Evolutionary conservation across 1,140 invertebrate species (phyloP), one percentile per base, ranked within the genome.

Genomic region (Drosophila quadrilineata): DNA sequence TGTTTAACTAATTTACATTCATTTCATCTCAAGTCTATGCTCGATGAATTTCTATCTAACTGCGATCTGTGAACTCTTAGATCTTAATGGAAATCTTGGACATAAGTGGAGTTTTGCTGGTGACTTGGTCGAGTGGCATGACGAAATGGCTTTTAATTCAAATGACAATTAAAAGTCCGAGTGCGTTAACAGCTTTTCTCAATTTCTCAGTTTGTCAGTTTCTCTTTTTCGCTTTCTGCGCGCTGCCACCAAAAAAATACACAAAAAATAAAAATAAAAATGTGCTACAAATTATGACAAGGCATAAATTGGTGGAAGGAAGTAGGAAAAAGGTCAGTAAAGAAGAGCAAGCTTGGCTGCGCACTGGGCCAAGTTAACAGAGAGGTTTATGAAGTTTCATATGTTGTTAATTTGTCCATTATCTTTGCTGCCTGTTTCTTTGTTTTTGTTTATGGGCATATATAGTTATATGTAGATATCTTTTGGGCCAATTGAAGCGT

Each of bases 261-360:
- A n/a, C n/a, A n/a, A n/a, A n/a, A n/a, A n/a, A n/a, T n/a, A n/a
- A n/a, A n/a, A 19, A 41, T n/a, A 43, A 52, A 73, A 79, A 73
- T 63, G 76, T 66, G 74, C 57, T 68, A 80, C 68, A 71, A 82
- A 80, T 82, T 82, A 80, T 80, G 76, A 80, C 76, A 69, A 24
- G 50, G 67, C 76, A 82, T 33, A 64, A 76, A 70, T n/a, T n/a
- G n/a, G n/a, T n/a, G 50, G 21, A 36, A 10, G 1, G 45, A 26
- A 10, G n/a, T n/a, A 17, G 29, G 14, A 14, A 48, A 46, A 63
- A 38, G 41, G 41, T 58, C 31, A 41, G n/a, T n/a, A 49, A 58
- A 33, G 31, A 31, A 40, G 41, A 40, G 41, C 14, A 43, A 38
- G 24, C 17, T 16, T 50, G 60, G 21, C 60, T 58, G 60, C 53